A percentile compares a stretch with the other conserved stretches of the same genome.
Evolutionary conservation across 2,888 invertebrate species (phyloP).

Genomic region (Ectemnius continuus): DNA sequence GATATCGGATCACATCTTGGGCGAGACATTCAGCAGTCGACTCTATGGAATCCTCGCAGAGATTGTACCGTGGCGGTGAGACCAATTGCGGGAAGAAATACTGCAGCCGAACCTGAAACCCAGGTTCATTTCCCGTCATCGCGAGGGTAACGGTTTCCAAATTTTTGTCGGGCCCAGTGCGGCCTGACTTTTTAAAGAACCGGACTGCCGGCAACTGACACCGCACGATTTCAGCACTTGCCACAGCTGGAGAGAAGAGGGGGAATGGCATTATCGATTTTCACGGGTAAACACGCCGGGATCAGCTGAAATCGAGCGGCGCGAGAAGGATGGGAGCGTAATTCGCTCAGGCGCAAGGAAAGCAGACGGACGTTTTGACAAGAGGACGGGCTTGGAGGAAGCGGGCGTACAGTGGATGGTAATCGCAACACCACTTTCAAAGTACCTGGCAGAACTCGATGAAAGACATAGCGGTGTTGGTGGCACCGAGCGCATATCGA

Average conservation of each 20-base stretch:
- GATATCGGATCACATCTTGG: conserved; percentile 74
- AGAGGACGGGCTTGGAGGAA: background rate
- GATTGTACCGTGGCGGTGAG: conserved; percentile 65
- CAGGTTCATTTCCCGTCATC: background rate
- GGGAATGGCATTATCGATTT: background rate
- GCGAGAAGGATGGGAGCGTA: background rate
- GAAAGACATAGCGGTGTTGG: conserved; percentile 73
- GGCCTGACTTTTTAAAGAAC: background rate
- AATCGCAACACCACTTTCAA: conserved; percentile 21
- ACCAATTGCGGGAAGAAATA: conserved; percentile 73
- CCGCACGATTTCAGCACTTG: background rate
- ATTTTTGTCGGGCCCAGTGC: background rate
- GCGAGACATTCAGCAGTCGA: conserved; percentile 72
- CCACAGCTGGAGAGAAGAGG: background rate
- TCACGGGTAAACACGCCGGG: background rate
- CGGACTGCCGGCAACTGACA: background rate
- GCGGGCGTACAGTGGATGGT: background rate
- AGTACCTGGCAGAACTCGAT: conserved; percentile 75
- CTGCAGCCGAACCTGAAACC: conserved; percentile 72
- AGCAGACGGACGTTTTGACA: background rate
- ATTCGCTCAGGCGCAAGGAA: too few species aligned
- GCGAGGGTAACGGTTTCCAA: background rate
- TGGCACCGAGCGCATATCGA: conserved; percentile 72
- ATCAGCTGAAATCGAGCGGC: background rate
- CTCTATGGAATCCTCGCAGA: conserved; percentile 73